A percentile compares a stretch with the other conserved stretches of the same genome.
phyloP scores from a whole-genome alignment of 1,140 invertebrate genomes.

The Ceratitis capitata region DNA sequence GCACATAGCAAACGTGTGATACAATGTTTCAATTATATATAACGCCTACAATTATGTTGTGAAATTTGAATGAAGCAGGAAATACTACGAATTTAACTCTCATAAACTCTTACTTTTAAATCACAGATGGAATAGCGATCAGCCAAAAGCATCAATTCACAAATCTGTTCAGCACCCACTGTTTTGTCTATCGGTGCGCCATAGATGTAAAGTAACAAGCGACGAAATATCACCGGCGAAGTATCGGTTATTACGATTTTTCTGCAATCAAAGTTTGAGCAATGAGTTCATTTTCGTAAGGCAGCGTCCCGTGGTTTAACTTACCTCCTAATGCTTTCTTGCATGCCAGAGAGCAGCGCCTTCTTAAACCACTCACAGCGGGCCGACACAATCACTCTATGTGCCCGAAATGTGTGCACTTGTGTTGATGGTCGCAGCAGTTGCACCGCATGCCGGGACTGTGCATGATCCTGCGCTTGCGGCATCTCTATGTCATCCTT shows the following conservation, averaged over 20 bases:
- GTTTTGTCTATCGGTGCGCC: constrained; percentile 69
- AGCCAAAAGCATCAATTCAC: constrained; percentile 72
- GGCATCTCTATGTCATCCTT: constrained; percentile 25
- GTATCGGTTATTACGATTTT: constrained; percentile 76
- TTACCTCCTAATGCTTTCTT: constrained; percentile 76
- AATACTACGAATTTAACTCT: too few relatives aligned
- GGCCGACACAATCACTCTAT: constrained; percentile 74
- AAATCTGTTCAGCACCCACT: constrained; percentile 70
- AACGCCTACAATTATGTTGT: too few relatives aligned
- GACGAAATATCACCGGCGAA: constrained; percentile 71
- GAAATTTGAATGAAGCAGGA: too few relatives aligned
- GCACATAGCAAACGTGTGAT: too few relatives aligned
- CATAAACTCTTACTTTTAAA: constrained; percentile 57
- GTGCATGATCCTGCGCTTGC: not conserved
- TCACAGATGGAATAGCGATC: constrained; percentile 66
- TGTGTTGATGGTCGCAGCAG: constrained; percentile 45
- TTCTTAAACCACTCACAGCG: constrained; percentile 76
- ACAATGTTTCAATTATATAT: too few relatives aligned
- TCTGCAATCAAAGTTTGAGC: constrained; percentile 60
- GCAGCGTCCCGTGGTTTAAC: not conserved
- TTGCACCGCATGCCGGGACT: not conserved
- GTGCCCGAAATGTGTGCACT: constrained; percentile 67
- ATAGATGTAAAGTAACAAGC: constrained; percentile 75
- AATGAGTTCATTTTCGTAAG: not conserved
- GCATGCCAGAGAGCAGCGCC: constrained; percentile 76